Base-by-base conservation (phyloP, 2,888 invertebrate genomes). In the Aleiodes testaceus region DNA sequence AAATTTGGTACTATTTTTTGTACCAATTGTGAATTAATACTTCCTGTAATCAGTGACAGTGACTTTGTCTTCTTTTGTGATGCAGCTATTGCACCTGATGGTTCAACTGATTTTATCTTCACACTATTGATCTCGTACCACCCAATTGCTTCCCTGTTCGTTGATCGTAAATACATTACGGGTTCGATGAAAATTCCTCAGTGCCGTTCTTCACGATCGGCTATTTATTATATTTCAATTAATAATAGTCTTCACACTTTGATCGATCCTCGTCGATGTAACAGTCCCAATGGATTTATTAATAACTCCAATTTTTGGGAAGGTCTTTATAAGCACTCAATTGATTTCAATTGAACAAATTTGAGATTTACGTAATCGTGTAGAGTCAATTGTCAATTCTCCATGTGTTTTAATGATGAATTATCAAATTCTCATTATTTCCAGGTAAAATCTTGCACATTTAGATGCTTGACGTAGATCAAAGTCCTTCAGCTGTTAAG, bases 101-200 rank as follows among this genome's bases (percentile, higher is more conserved):
- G 18, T 44, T 16, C 20, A 5, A 22, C 42, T 50, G 16, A 30
- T 49, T 18, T 36, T 42, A 69, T 20, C 42, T 14, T 61, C 78
- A 79, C 79, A 78, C 80, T 79, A 75, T 79, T 82, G 73, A 81
- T 79, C 82, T 81, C 80, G 78, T 79, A 76, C 81, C 83, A 79
- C 80, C 81, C 80, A 82, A 81, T 78, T 76, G 79, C 79, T 79
- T 69, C 74, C 66, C 74, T 75, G 67, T 72, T 75, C 79, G n/a
- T n/a, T n/a, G 83, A 83, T 82, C 87, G 82, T 83, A 84, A 86
- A 87, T 87, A 86, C 87, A 87, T 87, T 85, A 87, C 87, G 85
- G 75, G 77, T 76, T 79, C 77, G 16, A 52, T 45, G 65, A 50
- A 65, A 30, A 69, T 42, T 64, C 59, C 64, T 66, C 71, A 71